Conservation (phyloP, 2,888 invertebrate genomes). For the Hirtodrosophila confusa region DNA sequence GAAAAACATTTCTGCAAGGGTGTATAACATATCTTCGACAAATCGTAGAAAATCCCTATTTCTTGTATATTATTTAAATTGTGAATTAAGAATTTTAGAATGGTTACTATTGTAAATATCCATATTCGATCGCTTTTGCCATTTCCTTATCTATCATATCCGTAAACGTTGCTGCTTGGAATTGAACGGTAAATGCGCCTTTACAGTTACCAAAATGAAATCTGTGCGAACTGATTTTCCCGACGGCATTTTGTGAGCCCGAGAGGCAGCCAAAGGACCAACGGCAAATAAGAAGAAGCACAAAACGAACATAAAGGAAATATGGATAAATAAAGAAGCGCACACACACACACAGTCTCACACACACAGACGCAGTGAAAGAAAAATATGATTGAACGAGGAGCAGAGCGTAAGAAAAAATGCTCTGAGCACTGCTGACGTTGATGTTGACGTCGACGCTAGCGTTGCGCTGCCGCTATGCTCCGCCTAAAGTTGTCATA, state of each 20-base stretch:
- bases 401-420: constrained; percentile 38
- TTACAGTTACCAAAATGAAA: constrained; percentile 1
- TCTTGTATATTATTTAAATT: too few relatives aligned
- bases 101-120: too few relatives aligned
- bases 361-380: constrained; percentile 16
- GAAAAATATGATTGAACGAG: constrained; percentile 70
- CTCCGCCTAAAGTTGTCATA: constrained; percentile 85
- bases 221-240: constrained; percentile 1
- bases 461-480: constrained; percentile 57
- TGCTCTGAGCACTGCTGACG: constrained; percentile 42
- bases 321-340: constrained; percentile 68
- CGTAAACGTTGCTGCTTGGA: too few relatives aligned
- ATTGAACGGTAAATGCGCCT: too few relatives aligned
- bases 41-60: too few relatives aligned
- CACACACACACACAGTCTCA: constrained; percentile 6
- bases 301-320: constrained; percentile 46
- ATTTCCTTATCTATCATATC: too few relatives aligned
- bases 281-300: constrained; percentile 28
- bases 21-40: too few relatives aligned
- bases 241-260: constrained; percentile 45
- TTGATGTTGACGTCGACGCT: constrained; percentile 23
- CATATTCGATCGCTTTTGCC: too few relatives aligned
- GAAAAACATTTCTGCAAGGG: too few relatives aligned
- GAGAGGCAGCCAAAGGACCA: constrained; percentile 55
- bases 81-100: too few relatives aligned